Evolutionary conservation across 64 coral and sea anemone species (phyloP).

Genomic region (Astreopora myriophthalma): DNA sequence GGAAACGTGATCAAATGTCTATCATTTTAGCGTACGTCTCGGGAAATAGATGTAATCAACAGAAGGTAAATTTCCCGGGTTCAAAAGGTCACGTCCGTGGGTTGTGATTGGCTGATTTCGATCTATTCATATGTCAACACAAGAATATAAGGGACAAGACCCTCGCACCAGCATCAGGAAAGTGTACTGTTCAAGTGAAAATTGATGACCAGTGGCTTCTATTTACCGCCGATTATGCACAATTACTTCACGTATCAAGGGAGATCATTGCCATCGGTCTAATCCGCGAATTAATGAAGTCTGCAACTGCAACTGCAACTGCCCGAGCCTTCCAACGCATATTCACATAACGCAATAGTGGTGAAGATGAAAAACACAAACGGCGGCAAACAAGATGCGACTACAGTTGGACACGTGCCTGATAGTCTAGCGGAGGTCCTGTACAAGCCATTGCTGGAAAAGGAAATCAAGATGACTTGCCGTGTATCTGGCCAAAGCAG

Average conservation of each 20-base stretch:
- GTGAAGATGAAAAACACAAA: constrained; percentile 14
- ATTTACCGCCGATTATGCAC: not conserved
- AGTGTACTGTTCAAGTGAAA: not conserved
- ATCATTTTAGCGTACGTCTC: too few relatives aligned
- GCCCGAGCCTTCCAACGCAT: not conserved
- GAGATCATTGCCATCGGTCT: not conserved
- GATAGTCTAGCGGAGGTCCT: not conserved
- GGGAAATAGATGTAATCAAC: too few relatives aligned
- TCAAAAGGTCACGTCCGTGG: too few relatives aligned
- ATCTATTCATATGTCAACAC: too few relatives aligned
- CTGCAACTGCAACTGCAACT: not conserved
- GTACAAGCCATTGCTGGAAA: not conserved
- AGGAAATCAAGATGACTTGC: constrained; percentile 20
- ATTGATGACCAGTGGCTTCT: not conserved
- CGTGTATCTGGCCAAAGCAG: constrained; percentile 42
- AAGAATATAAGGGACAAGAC: too few relatives aligned
- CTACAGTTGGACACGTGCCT: constrained; percentile 2
- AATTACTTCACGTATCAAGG: not conserved
- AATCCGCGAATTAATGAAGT: not conserved
- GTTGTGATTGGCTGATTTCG: too few relatives aligned
- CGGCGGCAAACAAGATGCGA: not conserved
- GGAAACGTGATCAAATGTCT: too few relatives aligned
- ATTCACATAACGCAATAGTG: not conserved
- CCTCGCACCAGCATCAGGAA: not conserved
- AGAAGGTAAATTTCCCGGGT: too few relatives aligned